Conservation (phyloP, 2,113 vertebrate genomes). For the Gulo gulo region DNA sequence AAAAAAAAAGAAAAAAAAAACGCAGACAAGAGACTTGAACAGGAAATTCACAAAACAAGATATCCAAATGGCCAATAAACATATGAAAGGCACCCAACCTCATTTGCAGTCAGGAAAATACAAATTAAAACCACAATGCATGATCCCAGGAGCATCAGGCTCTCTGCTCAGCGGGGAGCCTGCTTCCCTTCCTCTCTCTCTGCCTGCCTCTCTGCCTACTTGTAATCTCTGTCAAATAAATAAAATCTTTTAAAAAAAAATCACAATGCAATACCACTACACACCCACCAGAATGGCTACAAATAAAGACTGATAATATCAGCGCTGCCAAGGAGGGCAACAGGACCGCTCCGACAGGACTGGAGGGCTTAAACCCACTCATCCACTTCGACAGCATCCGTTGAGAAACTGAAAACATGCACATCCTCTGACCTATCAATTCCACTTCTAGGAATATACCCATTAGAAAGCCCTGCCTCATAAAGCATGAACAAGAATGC, state of each 20-base stretch:
- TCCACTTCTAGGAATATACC: background rate
- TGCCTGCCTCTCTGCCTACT: no score
- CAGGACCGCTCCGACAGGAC: background rate
- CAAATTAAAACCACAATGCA: background rate
- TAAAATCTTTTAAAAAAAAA: background rate
- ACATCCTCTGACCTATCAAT: background rate
- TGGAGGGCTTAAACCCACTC: background rate
- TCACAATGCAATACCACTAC: background rate
- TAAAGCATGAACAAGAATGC: background rate
- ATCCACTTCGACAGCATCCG: background rate
- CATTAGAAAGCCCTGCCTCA: background rate
- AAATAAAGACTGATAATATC: background rate
- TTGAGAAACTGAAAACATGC: background rate
- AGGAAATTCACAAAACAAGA: constrained; percentile 22
- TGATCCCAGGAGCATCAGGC: no score
- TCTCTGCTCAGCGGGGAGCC: no score
- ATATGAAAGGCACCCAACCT: background rate
- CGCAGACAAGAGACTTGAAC: background rate
- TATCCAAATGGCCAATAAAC: background rate
- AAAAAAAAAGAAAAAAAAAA: background rate
- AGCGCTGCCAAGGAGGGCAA: background rate
- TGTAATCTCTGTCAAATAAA: no score
- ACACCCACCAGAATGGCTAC: background rate
- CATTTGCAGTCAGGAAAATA: background rate
- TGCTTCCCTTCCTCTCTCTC: no score